Evolutionary conservation across 1,140 invertebrate species (phyloP).

Genomic region (Pararge aegeria): DNA sequence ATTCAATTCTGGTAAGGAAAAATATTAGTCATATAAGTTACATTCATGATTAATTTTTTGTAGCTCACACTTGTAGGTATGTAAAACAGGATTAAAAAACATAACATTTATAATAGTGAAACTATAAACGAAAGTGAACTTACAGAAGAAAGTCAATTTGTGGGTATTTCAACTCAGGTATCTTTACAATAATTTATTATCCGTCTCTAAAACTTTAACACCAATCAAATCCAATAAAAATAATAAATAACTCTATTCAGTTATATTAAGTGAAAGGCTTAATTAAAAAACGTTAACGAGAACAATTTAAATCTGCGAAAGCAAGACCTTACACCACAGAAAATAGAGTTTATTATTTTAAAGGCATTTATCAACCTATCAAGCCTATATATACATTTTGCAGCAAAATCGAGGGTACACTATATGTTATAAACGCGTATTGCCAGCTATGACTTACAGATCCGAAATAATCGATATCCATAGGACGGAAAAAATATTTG

Average conservation of each 20-base stretch:
- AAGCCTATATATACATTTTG: no score
- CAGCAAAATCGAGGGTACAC: no score
- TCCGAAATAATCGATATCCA: no score
- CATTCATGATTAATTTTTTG: no score
- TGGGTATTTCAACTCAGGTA: constrained; percentile 11
- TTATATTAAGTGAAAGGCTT: constrained; percentile 26
- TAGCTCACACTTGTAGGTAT: no score
- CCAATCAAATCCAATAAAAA: constrained; percentile 21
- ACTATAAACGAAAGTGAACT: constrained; percentile 12
- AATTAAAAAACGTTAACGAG: constrained; percentile 20
- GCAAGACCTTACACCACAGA: neutral
- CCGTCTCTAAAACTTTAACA: constrained; percentile 16
- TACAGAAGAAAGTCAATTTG: constrained; percentile 22
- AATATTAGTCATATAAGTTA: no score
- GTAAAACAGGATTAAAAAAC: neutral
- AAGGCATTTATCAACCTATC: neutral
- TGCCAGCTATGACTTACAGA: no score
- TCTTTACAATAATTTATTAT: constrained; percentile 25
- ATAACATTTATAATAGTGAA: neutral
- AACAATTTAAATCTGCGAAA: neutral
- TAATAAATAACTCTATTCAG: constrained; percentile 23
- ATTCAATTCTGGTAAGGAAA: no score
- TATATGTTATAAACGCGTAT: no score
- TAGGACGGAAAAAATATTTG: no score
- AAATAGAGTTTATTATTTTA: constrained; percentile 5